Evolutionary conservation across 1,140 invertebrate species (phyloP), one percentile per base, ranked within the genome.

Genomic region (Campoletis sonorensis): DNA sequence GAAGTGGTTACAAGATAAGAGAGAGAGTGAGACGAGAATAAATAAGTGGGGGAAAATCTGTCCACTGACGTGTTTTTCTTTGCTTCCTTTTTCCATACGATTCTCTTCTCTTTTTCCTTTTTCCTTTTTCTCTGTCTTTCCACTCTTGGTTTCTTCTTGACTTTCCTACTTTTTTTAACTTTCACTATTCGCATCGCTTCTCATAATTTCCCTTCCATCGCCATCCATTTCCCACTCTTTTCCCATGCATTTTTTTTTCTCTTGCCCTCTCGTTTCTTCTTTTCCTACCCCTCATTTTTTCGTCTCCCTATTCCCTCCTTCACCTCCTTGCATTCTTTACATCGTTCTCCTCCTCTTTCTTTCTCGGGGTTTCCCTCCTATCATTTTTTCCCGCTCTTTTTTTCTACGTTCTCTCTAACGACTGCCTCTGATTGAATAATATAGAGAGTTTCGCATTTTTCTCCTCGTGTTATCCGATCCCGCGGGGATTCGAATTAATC

Each of bases 31-130:
- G 33, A 64, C 7, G 49, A 3, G 37, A 68, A 68, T 23, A 75
- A 40, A n/a, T 67, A 51, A 26, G 33, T 3, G 73, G 15, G 27
- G 21, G 61, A 18, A 51, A 23, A 51, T 27, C 23, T 27, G 73
- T 61, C 21, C 11, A 37, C 51, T 10, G 16, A 77, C 27, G 73
- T 77, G 51, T 77, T 77, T 61, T 77, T 64, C 73, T 61, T 77
- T 64, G 23, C 61, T 27, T 64, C 27, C 27, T 13, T 27, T 23
- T 26, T 64, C 23, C n/a, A n/a, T 64, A 18, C 5, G 7, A 21
- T 21, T 54, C 51, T 54, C 16, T n/a, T 54, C 51, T 64, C 8
- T 64, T 4, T 26, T 13, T 64, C 8, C 27, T 4, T 26, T 13
- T 64, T 23, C 23, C 21, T 64, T 13, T 64, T 2, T 27, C 61